A percentile compares a stretch with the other conserved stretches of the same genome.
Conservation (phyloP, 2,888 invertebrate genomes). For the Pheosia gnoma region DNA sequence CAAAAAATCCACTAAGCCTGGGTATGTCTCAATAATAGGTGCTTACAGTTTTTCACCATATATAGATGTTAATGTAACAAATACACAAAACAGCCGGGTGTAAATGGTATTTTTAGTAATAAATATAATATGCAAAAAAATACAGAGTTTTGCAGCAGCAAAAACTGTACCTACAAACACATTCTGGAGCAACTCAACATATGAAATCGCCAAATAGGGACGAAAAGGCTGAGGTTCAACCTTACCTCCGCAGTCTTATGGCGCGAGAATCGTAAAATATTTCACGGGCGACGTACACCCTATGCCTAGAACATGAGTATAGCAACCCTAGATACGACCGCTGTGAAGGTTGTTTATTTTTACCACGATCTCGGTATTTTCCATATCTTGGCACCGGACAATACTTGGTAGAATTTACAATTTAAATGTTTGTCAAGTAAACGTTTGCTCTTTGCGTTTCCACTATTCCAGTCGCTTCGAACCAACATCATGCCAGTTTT, state of each 20-base stretch:
- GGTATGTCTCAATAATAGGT: too few relatives aligned
- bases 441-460: background rate
- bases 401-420: conserved; percentile 1
- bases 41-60: too few relatives aligned
- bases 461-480: background rate
- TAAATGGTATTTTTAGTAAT: too few relatives aligned
- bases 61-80: too few relatives aligned
- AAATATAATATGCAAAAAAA: background rate
- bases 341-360: conserved; percentile 1
- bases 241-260: conserved; percentile 67
- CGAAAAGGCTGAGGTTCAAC: conserved; percentile 65
- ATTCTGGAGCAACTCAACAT: conserved; percentile 39
- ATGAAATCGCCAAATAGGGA: conserved; percentile 73
- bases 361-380: background rate
- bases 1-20: too few relatives aligned
- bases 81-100: too few relatives aligned
- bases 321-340: conserved; percentile 49
- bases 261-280: conserved; percentile 80
- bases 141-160: background rate
- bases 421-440: background rate
- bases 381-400: background rate
- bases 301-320: conserved; percentile 41
- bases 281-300: conserved; percentile 66
- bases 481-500: background rate
- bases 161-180: background rate